phyloP scores from a whole-genome alignment of 2,113 vertebrate genomes.

The Rhipidura dahli region DNA sequence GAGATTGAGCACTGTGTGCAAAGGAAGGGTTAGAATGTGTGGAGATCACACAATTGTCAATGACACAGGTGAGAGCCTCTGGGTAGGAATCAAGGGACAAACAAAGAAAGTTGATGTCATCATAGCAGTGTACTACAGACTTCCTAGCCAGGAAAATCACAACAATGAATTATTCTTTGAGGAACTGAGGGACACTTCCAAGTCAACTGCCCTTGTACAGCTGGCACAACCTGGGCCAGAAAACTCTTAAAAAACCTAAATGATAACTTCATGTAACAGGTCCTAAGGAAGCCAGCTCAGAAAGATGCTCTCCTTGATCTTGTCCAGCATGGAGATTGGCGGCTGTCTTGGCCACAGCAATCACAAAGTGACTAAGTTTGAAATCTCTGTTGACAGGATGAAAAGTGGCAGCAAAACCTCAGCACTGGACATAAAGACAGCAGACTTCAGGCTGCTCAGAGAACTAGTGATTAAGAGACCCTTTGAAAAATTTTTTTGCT shows the following conservation, averaged over 20 bases:
- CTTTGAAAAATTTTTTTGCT: background rate
- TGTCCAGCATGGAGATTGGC: no score
- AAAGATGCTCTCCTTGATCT: background rate
- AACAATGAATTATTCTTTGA: background rate
- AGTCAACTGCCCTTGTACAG: background rate
- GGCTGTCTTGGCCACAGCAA: fast-evolving
- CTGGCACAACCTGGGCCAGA: background rate
- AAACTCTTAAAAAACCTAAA: background rate
- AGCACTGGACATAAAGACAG: background rate
- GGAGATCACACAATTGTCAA: background rate
- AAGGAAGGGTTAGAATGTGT: background rate
- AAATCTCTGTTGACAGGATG: background rate
- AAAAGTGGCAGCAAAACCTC: background rate
- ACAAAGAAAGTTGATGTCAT: background rate
- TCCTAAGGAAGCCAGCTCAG: background rate
- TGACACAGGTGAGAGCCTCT: background rate
- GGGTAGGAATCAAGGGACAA: background rate
- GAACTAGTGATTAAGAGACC: background rate
- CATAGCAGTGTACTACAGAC: background rate
- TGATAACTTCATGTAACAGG: background rate
- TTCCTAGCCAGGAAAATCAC: background rate
- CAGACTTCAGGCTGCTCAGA: background rate
- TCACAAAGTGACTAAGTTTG: no score
- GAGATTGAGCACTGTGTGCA: background rate
- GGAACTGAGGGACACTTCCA: fast-evolving